Conservation (phyloP, 2,113 vertebrate genomes). For the Ciconia boyciana region DNA sequence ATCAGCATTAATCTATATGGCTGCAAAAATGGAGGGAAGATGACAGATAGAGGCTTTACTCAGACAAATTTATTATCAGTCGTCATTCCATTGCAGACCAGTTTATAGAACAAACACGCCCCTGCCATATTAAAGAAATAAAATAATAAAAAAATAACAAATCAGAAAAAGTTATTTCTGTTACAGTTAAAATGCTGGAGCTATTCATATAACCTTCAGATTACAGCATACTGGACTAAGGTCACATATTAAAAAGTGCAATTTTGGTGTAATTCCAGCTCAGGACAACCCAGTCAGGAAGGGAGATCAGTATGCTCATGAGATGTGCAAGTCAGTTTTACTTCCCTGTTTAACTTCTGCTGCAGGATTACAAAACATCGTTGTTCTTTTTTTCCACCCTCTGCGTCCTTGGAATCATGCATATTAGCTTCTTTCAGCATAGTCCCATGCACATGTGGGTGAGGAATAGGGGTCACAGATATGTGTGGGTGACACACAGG, state of each 20-base stretch:
- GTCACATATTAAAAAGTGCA: not conserved
- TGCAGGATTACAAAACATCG: not conserved
- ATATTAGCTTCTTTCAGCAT: not conserved
- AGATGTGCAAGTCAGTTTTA: not conserved
- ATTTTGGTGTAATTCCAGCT: not conserved
- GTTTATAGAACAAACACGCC: fast-evolving
- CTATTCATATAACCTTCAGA: not conserved
- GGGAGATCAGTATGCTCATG: not conserved
- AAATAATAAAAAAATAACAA: not conserved
- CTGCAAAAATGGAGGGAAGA: not conserved
- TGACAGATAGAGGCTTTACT: not conserved
- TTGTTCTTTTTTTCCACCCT: not conserved
- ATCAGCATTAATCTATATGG: not conserved
- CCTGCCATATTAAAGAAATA: not conserved
- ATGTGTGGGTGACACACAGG: fast-evolving
- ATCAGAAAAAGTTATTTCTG: not conserved
- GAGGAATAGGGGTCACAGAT: not conserved
- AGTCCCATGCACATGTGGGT: not conserved
- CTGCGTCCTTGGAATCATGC: not conserved
- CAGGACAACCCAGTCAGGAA: not conserved
- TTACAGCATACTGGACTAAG: not conserved
- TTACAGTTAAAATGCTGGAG: not conserved
- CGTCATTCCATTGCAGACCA: not conserved
- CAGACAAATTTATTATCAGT: not conserved
- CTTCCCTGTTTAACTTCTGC: not conserved